Percentiles rank a stretch among this genome's conserved stretches.
Evolutionary conservation across 2,113 vertebrate species (phyloP).

Genomic region (Sarotherodon lohbergeri): DNA sequence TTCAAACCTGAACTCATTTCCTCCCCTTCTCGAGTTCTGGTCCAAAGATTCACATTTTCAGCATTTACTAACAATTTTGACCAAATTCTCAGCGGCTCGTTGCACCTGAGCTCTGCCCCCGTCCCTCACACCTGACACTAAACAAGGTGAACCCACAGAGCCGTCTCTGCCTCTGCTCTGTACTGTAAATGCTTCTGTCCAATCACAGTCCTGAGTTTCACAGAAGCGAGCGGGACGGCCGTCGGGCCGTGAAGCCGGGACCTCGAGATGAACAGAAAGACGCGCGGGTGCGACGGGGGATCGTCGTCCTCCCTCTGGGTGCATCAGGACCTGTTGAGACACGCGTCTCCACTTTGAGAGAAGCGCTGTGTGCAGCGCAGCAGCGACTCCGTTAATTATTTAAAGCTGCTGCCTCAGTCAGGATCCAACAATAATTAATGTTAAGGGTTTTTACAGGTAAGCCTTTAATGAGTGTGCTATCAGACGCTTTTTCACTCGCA

Average conservation of each 20-base stretch:
- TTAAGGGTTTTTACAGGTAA: neutral
- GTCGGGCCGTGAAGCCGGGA: too few relatives aligned
- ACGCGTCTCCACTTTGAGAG: neutral
- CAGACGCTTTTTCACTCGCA: neutral
- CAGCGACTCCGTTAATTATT: neutral
- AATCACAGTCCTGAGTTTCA: neutral
- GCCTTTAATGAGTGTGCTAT: neutral
- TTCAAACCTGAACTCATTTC: neutral
- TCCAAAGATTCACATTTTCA: neutral
- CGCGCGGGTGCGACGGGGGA: fast-evolving
- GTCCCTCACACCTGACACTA: neutral
- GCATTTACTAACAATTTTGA: neutral
- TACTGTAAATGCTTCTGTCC: neutral
- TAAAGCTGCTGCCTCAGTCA: neutral
- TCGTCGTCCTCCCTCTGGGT: neutral
- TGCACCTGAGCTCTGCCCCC: neutral
- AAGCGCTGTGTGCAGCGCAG: neutral
- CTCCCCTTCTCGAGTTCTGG: neutral
- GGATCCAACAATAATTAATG: neutral
- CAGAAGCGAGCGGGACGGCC: neutral
- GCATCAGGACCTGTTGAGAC: neutral
- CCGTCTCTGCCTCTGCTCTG: neutral
- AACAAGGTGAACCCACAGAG: neutral
- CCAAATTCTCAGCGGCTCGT: neutral
- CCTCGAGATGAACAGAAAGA: neutral